Evolutionary conservation across 2,888 invertebrate genomes (phyloP).

Genomic region (Apodemia zela): DNA sequence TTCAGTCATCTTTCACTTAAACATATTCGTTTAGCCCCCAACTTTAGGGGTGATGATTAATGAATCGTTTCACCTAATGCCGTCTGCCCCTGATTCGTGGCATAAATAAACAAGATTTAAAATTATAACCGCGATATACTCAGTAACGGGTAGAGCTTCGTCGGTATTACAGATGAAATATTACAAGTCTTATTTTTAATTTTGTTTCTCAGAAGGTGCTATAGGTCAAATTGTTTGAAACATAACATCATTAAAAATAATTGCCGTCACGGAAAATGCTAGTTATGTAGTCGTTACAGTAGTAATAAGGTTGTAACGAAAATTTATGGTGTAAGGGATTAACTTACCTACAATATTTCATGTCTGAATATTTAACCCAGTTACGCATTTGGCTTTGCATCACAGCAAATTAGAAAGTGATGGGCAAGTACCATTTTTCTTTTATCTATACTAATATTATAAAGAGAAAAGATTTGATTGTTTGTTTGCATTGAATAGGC

Average conservation of each 20-base stretch:
- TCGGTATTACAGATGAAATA: constrained; percentile 22
- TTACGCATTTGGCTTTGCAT: too few species aligned
- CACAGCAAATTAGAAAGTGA: too few species aligned
- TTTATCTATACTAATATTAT: too few species aligned
- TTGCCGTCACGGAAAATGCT: not conserved
- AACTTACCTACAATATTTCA: too few species aligned
- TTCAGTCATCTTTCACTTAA: constrained; percentile 55
- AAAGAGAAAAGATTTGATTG: too few species aligned
- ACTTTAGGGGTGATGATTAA: constrained; percentile 70
- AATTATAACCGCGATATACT: constrained; percentile 45
- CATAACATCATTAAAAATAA: constrained; percentile 10
- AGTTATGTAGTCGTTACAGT: not conserved
- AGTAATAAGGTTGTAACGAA: not conserved
- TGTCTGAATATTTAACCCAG: too few species aligned
- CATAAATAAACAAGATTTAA: constrained; percentile 60
- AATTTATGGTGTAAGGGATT: not conserved
- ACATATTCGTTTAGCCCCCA: constrained; percentile 65
- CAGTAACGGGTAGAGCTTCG: constrained; percentile 18
- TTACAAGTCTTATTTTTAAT: constrained; percentile 26
- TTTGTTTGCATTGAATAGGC: too few species aligned
- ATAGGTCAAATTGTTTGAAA: constrained; percentile 1
- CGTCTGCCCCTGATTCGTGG: constrained; percentile 49
- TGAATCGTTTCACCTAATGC: constrained; percentile 51
- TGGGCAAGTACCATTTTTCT: too few species aligned
- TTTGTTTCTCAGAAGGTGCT: constrained; percentile 9